These are phyloP conservation scores for Teinopalpus imperialis DNA, from an alignment of 2,888 invertebrate species.

Conservation along the genomic window DNA sequence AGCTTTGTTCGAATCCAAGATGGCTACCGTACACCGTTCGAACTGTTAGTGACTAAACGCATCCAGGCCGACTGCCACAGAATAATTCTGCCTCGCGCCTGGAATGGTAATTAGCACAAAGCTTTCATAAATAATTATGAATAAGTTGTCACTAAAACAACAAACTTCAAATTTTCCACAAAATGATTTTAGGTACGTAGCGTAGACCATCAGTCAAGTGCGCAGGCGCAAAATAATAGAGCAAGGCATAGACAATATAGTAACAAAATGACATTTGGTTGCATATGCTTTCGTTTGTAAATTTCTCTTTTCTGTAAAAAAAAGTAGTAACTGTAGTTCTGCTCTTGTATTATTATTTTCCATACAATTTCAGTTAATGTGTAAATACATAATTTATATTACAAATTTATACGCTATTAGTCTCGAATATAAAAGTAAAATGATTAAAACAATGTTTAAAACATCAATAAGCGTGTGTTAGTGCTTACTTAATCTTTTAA, in stretches of 20 bases:
- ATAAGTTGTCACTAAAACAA: conserved; percentile 79
- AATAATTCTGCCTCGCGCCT: conserved; percentile 74
- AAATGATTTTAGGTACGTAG: conserved; percentile 79
- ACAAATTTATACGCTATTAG: too few species aligned
- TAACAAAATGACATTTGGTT: conserved; percentile 29
- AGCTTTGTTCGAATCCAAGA: conserved; percentile 86
- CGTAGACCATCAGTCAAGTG: conserved; percentile 79
- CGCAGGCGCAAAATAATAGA: conserved; percentile 82
- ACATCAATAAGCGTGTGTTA: too few species aligned
- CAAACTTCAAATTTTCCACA: conserved; percentile 81
- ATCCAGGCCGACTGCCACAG: conserved; percentile 73
- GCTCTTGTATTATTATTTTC: too few species aligned
- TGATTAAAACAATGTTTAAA: too few species aligned
- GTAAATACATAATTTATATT: too few species aligned
- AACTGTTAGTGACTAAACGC: conserved; percentile 75
- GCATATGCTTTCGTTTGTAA: conserved; percentile 18
- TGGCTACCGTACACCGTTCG: conserved; percentile 84
- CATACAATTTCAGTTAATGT: too few species aligned
- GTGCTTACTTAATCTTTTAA: too few species aligned
- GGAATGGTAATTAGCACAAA: conserved; percentile 74
- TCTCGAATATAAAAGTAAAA: too few species aligned
- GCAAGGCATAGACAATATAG: conserved; percentile 66
- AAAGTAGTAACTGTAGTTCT: too few species aligned
- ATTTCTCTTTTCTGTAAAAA: conserved; percentile 10
- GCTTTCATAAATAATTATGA: conserved; percentile 79